phyloP scores from a whole-genome alignment of 1,140 invertebrate genomes.

The Drosophila pandora region DNA sequence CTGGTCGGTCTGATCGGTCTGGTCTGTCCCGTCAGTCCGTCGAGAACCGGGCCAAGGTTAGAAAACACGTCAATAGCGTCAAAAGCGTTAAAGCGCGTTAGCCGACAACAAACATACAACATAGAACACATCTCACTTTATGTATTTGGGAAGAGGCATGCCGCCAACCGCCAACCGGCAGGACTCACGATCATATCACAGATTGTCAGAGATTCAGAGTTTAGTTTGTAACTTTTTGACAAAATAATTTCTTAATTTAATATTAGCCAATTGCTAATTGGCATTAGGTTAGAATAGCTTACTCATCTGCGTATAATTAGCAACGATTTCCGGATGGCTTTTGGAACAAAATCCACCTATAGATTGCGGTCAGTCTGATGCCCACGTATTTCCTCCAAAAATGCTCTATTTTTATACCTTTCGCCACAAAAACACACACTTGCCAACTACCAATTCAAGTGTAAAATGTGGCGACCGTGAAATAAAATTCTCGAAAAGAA shows the following conservation, averaged over 20 bases:
- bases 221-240: slow-evolving; percentile 62
- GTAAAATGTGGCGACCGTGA: slow-evolving; percentile 26
- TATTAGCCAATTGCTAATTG: slow-evolving; percentile 58
- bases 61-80: slow-evolving; percentile 73
- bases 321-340: not conserved
- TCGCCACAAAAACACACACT: not conserved
- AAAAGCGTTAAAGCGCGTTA: slow-evolving; percentile 62
- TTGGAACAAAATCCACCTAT: no score
- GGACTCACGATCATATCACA: slow-evolving; percentile 58
- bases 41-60: slow-evolving; percentile 82
- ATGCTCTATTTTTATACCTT: slow-evolving; percentile 18
- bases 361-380: not conserved
- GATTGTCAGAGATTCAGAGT: slow-evolving; percentile 54
- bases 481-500: slow-evolving; percentile 13
- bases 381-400: slow-evolving; percentile 43
- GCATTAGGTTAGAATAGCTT: not conserved
- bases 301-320: slow-evolving; percentile 5
- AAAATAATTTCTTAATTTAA: slow-evolving; percentile 78
- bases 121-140: slow-evolving; percentile 6
- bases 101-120: slow-evolving; percentile 42
- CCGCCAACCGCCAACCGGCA: slow-evolving; percentile 30
- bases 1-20: slow-evolving; percentile 4
- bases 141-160: slow-evolving; percentile 43
- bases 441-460: slow-evolving; percentile 8
- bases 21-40: slow-evolving; percentile 32